A percentile compares a stretch with the other conserved stretches of the same genome.
These are phyloP conservation scores for Galeruca laticollis DNA, from an alignment of 2,888 invertebrate species.

Conservation along the genomic window DNA sequence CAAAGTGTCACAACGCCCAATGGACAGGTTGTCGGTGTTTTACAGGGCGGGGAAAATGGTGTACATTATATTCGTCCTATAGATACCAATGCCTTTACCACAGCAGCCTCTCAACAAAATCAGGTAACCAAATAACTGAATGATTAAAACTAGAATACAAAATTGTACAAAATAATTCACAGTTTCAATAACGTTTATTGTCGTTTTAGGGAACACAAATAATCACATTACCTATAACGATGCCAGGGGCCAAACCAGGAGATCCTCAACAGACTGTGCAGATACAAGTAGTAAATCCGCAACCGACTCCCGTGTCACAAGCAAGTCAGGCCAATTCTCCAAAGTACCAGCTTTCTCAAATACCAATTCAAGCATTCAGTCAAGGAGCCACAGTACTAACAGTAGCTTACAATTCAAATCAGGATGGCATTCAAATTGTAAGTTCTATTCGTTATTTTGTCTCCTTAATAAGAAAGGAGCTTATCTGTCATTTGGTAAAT, in stretches of 20 bases:
- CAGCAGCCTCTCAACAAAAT: constrained; percentile 58
- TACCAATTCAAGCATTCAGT: constrained; percentile 81
- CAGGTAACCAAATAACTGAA: constrained; percentile 36
- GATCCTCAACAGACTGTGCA: constrained; percentile 84
- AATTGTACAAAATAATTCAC: background rate
- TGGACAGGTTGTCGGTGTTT: constrained; percentile 79
- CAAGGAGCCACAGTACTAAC: constrained; percentile 81
- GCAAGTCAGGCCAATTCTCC: constrained; percentile 71
- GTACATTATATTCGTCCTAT: constrained; percentile 80
- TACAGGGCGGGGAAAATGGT: constrained; percentile 78
- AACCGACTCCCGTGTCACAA: constrained; percentile 60
- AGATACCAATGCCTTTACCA: constrained; percentile 69
- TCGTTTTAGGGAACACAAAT: constrained; percentile 70
- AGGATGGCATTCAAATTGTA: constrained; percentile 72
- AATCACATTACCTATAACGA: constrained; percentile 82
- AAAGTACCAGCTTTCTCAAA: constrained; percentile 80
- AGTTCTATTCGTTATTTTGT: constrained; percentile 55
- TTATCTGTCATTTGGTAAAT: no score
- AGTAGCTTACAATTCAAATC: constrained; percentile 77
- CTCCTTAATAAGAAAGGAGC: no score
- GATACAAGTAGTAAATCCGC: constrained; percentile 72
- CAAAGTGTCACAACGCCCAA: constrained; percentile 77
- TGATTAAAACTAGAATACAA: no score
- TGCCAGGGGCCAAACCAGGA: constrained; percentile 80
- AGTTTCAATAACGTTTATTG: background rate